A percentile compares a stretch with the other conserved stretches of the same genome.
phyloP scores from a whole-genome alignment of 92 coral and sea anemone species.

The Virgularia gustaviana region DNA sequence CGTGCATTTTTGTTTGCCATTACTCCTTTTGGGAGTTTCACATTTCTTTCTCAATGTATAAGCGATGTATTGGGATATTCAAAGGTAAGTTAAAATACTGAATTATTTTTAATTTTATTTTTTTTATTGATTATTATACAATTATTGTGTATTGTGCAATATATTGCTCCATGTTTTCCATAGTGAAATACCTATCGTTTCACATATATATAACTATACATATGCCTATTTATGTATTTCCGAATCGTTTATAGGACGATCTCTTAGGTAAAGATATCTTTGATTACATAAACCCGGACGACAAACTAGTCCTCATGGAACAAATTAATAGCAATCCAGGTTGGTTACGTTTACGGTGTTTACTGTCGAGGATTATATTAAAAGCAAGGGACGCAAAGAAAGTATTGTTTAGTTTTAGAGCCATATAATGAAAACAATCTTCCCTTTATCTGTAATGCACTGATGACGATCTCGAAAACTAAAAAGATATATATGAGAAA shows the following conservation, averaged over 20 bases:
- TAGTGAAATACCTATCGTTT: too few species aligned
- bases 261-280: constrained; percentile 60
- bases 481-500: too few species aligned
- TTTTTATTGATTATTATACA: neutral
- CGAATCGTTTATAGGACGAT: constrained; percentile 52
- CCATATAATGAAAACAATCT: too few species aligned
- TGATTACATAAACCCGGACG: constrained; percentile 74
- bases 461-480: too few species aligned
- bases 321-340: constrained; percentile 39
- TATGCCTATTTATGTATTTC: neutral
- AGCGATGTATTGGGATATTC: constrained; percentile 62
- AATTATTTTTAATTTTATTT: neutral
- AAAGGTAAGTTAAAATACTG: constrained; percentile 48
- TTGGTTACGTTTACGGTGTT: too few species aligned
- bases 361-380: too few species aligned
- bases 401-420: too few species aligned
- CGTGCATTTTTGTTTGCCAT: constrained; percentile 78
- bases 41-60: constrained; percentile 66
- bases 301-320: constrained; percentile 52
- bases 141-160: neutral
- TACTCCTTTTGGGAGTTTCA: constrained; percentile 61
- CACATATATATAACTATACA: neutral
- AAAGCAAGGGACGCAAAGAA: too few species aligned
- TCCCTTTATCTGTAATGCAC: too few species aligned
- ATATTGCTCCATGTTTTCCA: too few species aligned